Base-by-base conservation (phyloP, 2,797 vertebrate species). In the Ispidina lecontei region DNA sequence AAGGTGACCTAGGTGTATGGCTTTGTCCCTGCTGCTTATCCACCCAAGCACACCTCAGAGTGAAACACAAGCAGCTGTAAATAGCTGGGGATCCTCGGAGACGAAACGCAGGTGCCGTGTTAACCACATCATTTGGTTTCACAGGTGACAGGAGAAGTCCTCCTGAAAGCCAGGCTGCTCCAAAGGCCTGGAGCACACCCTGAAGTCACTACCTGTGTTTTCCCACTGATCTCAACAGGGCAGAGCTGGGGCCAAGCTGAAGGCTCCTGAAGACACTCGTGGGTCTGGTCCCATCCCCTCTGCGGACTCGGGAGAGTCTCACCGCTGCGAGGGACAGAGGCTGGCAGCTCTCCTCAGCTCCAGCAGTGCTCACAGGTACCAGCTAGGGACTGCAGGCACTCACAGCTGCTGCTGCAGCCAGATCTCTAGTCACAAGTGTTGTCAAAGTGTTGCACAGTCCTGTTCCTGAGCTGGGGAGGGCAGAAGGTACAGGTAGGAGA, bases 31-130 rank as follows among this genome's bases (percentile, higher is more conserved):
- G 78, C 81, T 87, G 58, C 46, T 84, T 90, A 87, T 71, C 75
- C 92, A 56, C 92, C 84, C 84, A 41, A 91, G 89, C 91, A 92
- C 79, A 69, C 82, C 92, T 94, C 70, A 75, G 55, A 92, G 55
- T 79, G 44, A 56, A 91, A 52, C 0, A 0, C 59, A 19, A 69
- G 70, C 10, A 59, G 4, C 82, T 93, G 65, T 85, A 90, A 93
- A 93, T 91, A 91, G 69, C 55, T 75, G 52, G 78, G 55, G 78
- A 63, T 91, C 89, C 76, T 85, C 76, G n/a, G 41, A 77, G 87
- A 49, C 43, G 35, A 83, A 89, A 62, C n/a, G 6, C 16, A 26
- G 54, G 33, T 54, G 46, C 51, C 39, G 43, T 0, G 1, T 74
- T 74, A 68, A 76, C 76, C 80, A 12, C 60, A 19, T 51, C 0